A percentile compares a stretch with the other conserved stretches of the same genome.
Conservation (phyloP, 1,140 invertebrate species). For the Lucilia cuprina region DNA sequence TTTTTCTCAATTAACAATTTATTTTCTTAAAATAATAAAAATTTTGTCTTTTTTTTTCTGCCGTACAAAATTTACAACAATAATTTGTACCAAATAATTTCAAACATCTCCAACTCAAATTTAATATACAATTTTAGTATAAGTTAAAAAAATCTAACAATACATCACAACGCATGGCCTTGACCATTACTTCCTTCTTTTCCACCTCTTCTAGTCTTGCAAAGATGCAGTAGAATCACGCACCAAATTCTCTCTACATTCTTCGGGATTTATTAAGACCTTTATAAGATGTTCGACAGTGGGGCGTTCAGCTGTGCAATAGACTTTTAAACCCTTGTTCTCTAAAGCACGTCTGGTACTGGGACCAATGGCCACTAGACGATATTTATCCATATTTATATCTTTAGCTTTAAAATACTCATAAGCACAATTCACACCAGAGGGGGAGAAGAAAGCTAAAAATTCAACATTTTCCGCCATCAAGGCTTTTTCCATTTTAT, state of each 20-base stretch:
- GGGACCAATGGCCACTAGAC: slow-evolving; percentile 60
- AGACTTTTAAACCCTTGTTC: slow-evolving; percentile 48
- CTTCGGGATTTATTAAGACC: slow-evolving; percentile 57
- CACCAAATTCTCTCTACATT: slow-evolving; percentile 43
- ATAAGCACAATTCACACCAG: slow-evolving; percentile 60
- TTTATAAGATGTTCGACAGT: slow-evolving; percentile 60
- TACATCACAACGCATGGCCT: background rate
- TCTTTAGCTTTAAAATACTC: slow-evolving; percentile 52
- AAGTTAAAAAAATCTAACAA: background rate
- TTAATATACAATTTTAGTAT: background rate
- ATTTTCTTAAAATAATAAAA: no score
- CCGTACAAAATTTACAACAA: no score
- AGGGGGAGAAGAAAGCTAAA: slow-evolving; percentile 67
- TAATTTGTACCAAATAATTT: no score
- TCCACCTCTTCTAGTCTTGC: slow-evolving; percentile 25
- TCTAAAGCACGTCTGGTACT: slow-evolving; percentile 58
- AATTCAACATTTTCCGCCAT: slow-evolving; percentile 62
- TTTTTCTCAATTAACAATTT: no score
- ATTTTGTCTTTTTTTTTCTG: no score
- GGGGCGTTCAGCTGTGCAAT: slow-evolving; percentile 59
- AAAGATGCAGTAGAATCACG: slow-evolving; percentile 45
- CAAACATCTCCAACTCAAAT: no score
- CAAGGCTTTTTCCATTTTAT: slow-evolving; percentile 63
- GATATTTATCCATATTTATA: slow-evolving; percentile 49
- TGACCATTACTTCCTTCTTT: background rate